These are phyloP conservation scores for Choristoneura rosaceana DNA, from an alignment of 2,888 invertebrate genomes.

Conservation along the genomic window DNA sequence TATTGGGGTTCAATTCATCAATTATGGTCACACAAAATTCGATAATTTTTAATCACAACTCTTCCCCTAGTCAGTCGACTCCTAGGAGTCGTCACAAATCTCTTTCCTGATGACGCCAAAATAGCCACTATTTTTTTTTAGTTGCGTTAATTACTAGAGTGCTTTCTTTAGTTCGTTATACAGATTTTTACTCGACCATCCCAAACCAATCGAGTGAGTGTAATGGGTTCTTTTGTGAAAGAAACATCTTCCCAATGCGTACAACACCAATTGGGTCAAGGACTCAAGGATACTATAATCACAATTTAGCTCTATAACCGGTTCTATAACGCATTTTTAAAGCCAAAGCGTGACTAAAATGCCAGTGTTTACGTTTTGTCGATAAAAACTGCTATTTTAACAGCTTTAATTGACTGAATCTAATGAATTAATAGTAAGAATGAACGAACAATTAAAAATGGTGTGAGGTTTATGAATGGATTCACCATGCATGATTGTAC, in stretches of 20 bases:
- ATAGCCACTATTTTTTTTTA: too few species aligned
- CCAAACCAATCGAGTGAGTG: not conserved
- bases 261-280: constrained; percentile 35
- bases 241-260: constrained; percentile 28
- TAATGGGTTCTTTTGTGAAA: constrained; percentile 33
- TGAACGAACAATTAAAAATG: constrained; percentile 20
- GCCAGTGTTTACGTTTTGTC: constrained; percentile 28
- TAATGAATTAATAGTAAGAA: constrained; percentile 16
- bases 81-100: too few species aligned
- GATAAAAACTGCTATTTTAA: constrained; percentile 32
- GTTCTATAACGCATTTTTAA: constrained; percentile 31
- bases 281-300: constrained; percentile 9
- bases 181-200: not conserved
- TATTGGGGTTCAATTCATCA: too few species aligned
- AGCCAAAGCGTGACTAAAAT: constrained; percentile 35
- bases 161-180: not conserved
- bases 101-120: too few species aligned
- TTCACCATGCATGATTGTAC: not conserved
- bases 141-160: not conserved
- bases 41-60: too few species aligned
- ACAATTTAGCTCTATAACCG: constrained; percentile 34
- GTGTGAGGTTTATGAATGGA: not conserved
- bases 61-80: too few species aligned
- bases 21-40: too few species aligned
- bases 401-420: constrained; percentile 30